Percentiles rank a stretch among this genome's conserved stretches.
Evolutionary conservation across 2,113 vertebrate species (phyloP).

Genomic region (Bujurquina vittata): DNA sequence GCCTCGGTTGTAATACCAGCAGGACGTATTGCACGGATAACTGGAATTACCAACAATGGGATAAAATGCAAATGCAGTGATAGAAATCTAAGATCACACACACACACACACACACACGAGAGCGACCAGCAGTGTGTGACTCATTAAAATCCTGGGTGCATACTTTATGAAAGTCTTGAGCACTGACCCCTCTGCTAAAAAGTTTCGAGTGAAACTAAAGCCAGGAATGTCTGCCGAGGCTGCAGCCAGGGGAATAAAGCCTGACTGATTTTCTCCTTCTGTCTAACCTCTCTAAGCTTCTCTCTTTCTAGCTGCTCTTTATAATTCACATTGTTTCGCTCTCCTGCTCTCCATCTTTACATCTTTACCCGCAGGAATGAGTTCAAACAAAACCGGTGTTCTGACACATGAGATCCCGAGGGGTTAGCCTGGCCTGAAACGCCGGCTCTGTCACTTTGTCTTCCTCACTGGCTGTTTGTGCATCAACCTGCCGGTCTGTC

Average conservation of each 20-base stretch:
- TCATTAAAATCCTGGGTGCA: constrained; percentile 60
- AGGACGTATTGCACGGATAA: not conserved
- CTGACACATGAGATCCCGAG: constrained; percentile 33
- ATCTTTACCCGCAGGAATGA: constrained; percentile 17
- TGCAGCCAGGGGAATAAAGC: constrained; percentile 60
- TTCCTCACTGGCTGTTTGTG: constrained; percentile 6
- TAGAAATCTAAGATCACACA: not conserved
- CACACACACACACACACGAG: not conserved
- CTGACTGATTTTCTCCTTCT: constrained; percentile 37
- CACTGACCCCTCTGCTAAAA: constrained; percentile 54
- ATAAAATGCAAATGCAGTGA: constrained; percentile 41
- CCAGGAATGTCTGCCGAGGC: constrained; percentile 57
- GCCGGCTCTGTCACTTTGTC: not conserved
- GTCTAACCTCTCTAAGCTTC: constrained; percentile 49
- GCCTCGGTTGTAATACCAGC: not conserved
- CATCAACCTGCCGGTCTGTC: not conserved
- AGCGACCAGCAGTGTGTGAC: constrained; percentile 24
- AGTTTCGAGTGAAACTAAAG: constrained; percentile 61
- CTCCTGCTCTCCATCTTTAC: constrained; percentile 25
- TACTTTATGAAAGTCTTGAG: constrained; percentile 50
- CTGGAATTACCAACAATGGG: not conserved
- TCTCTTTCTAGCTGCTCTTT: constrained; percentile 49
- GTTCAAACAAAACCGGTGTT: constrained; percentile 52
- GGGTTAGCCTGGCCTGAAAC: constrained; percentile 18
- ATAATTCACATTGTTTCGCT: constrained; percentile 39